Percentiles rank a stretch among this genome's conserved stretches.
Conservation (phyloP, 2,888 invertebrate species). For the Rotaria sp. region DNA sequence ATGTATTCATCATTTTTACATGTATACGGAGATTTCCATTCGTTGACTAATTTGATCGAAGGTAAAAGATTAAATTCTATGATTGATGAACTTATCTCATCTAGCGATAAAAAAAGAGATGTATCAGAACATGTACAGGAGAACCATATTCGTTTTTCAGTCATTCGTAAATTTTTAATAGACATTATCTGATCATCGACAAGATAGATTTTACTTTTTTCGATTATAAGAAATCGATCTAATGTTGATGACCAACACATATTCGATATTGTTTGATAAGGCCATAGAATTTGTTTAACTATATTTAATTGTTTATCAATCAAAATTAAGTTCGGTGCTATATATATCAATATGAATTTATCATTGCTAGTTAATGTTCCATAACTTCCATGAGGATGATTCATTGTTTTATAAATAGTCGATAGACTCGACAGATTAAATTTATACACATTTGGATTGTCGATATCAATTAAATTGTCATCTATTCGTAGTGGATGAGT, state of each 20-base stretch:
- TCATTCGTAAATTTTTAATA: neutral
- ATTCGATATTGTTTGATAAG: neutral
- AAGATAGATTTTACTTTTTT: neutral
- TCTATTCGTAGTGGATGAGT: neutral
- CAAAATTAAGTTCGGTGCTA: neutral
- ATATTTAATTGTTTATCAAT: neutral
- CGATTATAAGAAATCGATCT: neutral
- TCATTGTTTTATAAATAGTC: neutral
- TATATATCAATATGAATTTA: neutral
- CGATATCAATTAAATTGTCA: neutral
- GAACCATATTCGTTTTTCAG: neutral
- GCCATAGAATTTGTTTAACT: neutral
- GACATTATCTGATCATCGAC: neutral
- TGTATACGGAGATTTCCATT: neutral
- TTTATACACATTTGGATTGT: neutral
- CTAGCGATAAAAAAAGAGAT: neutral
- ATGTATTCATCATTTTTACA: neutral
- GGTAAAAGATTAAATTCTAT: neutral
- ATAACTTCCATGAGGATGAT: neutral
- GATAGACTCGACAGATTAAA: neutral
- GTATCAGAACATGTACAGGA: constrained; percentile 8
- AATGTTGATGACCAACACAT: neutral
- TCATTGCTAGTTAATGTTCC: neutral
- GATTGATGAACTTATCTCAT: neutral
- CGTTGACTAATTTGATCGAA: neutral